These are phyloP conservation scores for Pangasius macronema DNA, from an alignment of 2,797 vertebrate species.

Conservation along the genomic window DNA sequence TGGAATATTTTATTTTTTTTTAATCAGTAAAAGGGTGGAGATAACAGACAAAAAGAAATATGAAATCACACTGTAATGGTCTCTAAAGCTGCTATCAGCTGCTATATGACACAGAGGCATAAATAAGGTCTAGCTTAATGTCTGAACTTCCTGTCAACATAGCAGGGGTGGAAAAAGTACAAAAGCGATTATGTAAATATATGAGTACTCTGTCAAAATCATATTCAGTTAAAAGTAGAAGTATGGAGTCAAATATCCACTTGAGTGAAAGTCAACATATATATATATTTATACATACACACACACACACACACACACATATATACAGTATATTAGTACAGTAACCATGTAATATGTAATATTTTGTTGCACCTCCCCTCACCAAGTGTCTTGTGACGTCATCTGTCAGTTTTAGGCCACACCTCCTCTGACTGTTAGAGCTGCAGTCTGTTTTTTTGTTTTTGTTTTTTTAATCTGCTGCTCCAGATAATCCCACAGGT, in stretches of 20 bases:
- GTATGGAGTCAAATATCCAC: background rate
- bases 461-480: background rate
- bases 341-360: background rate
- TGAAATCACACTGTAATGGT: background rate
- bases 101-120: background rate
- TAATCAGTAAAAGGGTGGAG: background rate
- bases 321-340: too few species aligned
- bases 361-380: background rate
- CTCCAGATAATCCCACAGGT: background rate
- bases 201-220: background rate
- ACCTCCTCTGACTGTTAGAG: background rate
- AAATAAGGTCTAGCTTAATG: background rate
- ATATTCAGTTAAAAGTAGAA: background rate
- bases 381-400: background rate
- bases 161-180: background rate
- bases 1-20: background rate
- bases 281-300: too few species aligned
- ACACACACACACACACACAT: too few species aligned
- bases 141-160: conserved; percentile 8
- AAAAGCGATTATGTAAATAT: background rate
- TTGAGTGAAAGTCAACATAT: background rate
- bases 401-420: background rate
- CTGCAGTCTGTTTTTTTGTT: background rate
- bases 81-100: background rate
- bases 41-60: background rate